A percentile compares a stretch with the other conserved stretches of the same genome.
Conservation (phyloP, 2,113 vertebrate genomes). For the Gobiocypris rarus region DNA sequence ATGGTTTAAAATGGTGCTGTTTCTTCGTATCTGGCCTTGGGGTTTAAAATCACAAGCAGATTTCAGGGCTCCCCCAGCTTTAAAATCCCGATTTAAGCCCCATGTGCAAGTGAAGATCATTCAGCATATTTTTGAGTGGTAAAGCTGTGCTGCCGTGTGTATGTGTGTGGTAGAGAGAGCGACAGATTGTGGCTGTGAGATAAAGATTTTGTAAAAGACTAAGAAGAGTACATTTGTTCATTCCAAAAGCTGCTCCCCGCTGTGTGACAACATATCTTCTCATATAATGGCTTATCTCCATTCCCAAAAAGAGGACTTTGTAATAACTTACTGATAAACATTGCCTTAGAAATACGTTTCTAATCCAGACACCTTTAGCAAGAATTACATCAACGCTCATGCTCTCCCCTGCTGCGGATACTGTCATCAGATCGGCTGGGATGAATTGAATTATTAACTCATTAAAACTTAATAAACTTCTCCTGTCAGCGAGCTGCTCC, state of each 20-base stretch:
- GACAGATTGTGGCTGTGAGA: slow-evolving; percentile 13
- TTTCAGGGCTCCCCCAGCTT: not conserved
- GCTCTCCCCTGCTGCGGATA: slow-evolving; percentile 42
- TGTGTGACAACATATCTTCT: slow-evolving; percentile 26
- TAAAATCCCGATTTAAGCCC: not conserved
- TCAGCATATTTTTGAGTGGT: not conserved
- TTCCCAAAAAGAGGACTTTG: slow-evolving; percentile 30
- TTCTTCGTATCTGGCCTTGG: no score
- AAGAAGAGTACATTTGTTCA: not conserved
- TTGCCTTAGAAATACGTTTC: slow-evolving; percentile 15
- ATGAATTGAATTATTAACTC: slow-evolving; percentile 62
- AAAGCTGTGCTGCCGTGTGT: not conserved
- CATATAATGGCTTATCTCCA: slow-evolving; percentile 48
- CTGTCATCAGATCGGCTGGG: slow-evolving; percentile 47
- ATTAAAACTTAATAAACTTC: slow-evolving; percentile 64
- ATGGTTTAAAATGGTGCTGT: no score
- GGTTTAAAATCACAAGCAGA: not conserved
- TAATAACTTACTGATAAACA: slow-evolving; percentile 48
- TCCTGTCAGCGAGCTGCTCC: slow-evolving; percentile 45
- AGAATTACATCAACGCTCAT: slow-evolving; percentile 49
- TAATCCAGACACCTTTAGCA: slow-evolving; percentile 45
- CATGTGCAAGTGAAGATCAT: not conserved
- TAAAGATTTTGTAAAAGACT: slow-evolving; percentile 6
- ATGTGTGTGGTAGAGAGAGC: not conserved
- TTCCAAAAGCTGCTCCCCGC: not conserved